Percentiles rank a stretch among this genome's conserved stretches.
Evolutionary conservation across 1,140 invertebrate species (phyloP).

Genomic region (Idris sp.): DNA sequence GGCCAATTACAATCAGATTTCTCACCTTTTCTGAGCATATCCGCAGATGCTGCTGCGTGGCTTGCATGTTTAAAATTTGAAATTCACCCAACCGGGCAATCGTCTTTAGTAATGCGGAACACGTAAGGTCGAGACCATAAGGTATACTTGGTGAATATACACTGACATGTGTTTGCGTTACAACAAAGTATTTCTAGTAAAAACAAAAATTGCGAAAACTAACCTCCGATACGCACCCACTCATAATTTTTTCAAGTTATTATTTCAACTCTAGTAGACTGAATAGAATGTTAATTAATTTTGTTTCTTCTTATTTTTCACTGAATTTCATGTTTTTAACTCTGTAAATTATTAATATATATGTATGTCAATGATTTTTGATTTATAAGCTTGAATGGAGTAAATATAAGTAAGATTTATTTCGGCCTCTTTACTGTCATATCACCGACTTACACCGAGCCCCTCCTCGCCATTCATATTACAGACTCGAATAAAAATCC

Average conservation of each 20-base stretch:
- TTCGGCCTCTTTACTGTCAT: conserved; percentile 75
- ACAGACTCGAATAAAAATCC: conserved; percentile 72
- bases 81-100: conserved; percentile 64
- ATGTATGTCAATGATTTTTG: conserved; percentile 64
- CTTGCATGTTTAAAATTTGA: conserved; percentile 66
- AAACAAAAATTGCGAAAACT: conserved; percentile 66
- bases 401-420: conserved; percentile 76
- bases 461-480: conserved; percentile 29
- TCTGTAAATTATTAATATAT: conserved; percentile 2
- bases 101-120: conserved; percentile 69
- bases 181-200: conserved; percentile 63
- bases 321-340: background rate
- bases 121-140: conserved; percentile 70
- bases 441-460: conserved; percentile 70
- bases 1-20: conserved; percentile 57
- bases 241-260: too few relatives aligned
- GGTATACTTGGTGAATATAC: conserved; percentile 64
- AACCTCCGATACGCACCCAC: conserved; percentile 63
- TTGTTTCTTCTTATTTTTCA: too few relatives aligned
- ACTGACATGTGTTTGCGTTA: conserved; percentile 36
- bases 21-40: conserved; percentile 52
- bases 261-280: too few relatives aligned
- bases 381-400: conserved; percentile 75
- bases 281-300: too few relatives aligned
- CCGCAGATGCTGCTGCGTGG: conserved; percentile 58